phyloP scores from a whole-genome alignment of 2,888 invertebrate species.

The Merodon equestris region DNA sequence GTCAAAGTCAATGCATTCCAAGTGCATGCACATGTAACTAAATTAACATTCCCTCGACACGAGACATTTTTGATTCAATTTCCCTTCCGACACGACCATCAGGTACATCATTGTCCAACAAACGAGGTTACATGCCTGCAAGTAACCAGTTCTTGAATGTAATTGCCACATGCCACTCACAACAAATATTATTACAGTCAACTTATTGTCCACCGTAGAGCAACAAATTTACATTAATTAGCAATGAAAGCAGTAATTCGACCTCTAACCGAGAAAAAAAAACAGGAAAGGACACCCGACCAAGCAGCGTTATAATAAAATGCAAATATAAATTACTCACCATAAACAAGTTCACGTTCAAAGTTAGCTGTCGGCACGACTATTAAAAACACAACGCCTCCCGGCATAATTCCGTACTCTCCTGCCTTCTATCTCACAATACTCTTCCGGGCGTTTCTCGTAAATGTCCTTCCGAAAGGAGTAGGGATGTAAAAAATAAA shows the following conservation, averaged over 20 bases:
- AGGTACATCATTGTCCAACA: too few relatives aligned
- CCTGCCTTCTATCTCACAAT: neutral
- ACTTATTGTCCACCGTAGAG: neutral
- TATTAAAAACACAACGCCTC: constrained; percentile 83
- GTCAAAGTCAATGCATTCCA: too few relatives aligned
- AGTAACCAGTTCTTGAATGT: too few relatives aligned
- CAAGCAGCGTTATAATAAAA: constrained; percentile 29
- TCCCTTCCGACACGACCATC: too few relatives aligned
- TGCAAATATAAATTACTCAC: constrained; percentile 72
- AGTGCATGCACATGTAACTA: too few relatives aligned
- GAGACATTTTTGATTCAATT: too few relatives aligned
- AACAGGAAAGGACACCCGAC: constrained; percentile 6
- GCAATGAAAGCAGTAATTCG: constrained; percentile 7
- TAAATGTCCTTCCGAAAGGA: constrained; percentile 23
- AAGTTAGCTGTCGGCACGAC: constrained; percentile 85
- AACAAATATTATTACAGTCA: neutral
- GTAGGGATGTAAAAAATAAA: neutral
- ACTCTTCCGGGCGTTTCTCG: constrained; percentile 3
- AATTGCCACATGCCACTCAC: too few relatives aligned
- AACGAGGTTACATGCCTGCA: too few relatives aligned
- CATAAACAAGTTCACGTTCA: constrained; percentile 81
- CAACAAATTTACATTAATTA: neutral
- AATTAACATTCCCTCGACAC: too few relatives aligned
- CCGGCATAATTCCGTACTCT: constrained; percentile 79
- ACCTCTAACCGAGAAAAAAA: neutral